Conservation (phyloP, 2,113 vertebrate species). For the Phocoena sinus region DNA sequence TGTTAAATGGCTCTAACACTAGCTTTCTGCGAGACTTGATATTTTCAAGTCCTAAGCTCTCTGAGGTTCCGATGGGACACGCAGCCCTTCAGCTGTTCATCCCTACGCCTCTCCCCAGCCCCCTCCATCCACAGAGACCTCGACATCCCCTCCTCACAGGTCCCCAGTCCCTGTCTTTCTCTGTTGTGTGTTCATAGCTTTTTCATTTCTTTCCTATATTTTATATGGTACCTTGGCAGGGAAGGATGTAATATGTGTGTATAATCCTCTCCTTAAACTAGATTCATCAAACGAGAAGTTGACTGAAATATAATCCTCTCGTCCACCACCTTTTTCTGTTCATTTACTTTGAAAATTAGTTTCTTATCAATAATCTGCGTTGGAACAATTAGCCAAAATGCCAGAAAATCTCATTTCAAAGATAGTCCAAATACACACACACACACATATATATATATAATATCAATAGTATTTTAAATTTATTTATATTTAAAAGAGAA, state of each 20-base stretch:
- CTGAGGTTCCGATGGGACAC: neutral
- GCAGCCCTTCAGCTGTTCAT: neutral
- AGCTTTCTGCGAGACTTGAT: neutral
- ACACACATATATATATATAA: neutral
- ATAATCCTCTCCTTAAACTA: neutral
- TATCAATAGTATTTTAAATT: neutral
- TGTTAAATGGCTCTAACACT: neutral
- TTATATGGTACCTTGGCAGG: fast-evolving
- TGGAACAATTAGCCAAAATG: neutral
- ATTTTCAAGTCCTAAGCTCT: neutral
- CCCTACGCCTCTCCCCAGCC: neutral
- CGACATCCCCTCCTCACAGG: neutral
- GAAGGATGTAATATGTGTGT: neutral
- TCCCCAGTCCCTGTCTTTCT: neutral
- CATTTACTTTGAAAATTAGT: neutral
- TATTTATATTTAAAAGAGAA: neutral
- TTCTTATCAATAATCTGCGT: neutral
- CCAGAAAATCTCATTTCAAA: neutral
- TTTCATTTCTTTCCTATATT: neutral
- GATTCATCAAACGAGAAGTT: neutral
- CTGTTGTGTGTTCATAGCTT: neutral
- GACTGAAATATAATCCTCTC: neutral
- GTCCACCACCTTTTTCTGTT: neutral
- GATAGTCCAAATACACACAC: neutral
- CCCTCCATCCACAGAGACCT: neutral